Evolutionary conservation across 2,113 vertebrate genomes (phyloP), one percentile per base, ranked within the genome.

Genomic region (Nymphicus hollandicus): DNA sequence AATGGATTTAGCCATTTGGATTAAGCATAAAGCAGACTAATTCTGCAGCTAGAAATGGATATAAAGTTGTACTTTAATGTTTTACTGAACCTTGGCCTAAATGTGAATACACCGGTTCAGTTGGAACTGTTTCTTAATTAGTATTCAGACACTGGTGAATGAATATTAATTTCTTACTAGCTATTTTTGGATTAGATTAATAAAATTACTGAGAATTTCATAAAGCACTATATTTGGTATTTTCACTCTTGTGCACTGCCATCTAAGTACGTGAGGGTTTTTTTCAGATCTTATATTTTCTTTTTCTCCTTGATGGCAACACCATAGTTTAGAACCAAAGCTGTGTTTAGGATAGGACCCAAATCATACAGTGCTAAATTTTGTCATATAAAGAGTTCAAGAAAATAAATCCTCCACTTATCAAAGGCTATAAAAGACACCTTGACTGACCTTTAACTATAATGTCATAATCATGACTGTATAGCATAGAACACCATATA

Each of bases 1-100:
- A 93, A 77, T 73, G 39, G 35, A 84, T 78, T 88, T 93, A 72
- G 50, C 58, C 20, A 66, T 91, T 76, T 91, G 69, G 80, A 88
- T 94, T 94, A 94, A 84, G 47, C 47, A 58, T 92, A 91, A 93
- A 86, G 69, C 49, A 86, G 81, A 41, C 56, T 82, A 88, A 78
- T 81, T 87, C 49, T 72, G 69, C n/a, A 86, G 56, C 69, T 87
- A 86, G n/a, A 76, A 85, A 78, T 83, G 28, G 71, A 81, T 88
- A 94, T 86, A 78, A 94, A 61, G 7, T 80, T 85, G 46, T 83
- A 49, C 71, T 94, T 93, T 86, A 73, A 86, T 83, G 46, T 88
- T 89, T 93, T 91, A n/a, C 16, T 90, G 91, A 95, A 65, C 80
- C 58, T 81, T 84, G 66, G n/a, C 53, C 69, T 89, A 80, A 95